Evolutionary conservation across 37 sponge, comb jelly and placozoan species (phyloP), one percentile per base, ranked within the genome.

Genomic region (Eunapius fragilis): DNA sequence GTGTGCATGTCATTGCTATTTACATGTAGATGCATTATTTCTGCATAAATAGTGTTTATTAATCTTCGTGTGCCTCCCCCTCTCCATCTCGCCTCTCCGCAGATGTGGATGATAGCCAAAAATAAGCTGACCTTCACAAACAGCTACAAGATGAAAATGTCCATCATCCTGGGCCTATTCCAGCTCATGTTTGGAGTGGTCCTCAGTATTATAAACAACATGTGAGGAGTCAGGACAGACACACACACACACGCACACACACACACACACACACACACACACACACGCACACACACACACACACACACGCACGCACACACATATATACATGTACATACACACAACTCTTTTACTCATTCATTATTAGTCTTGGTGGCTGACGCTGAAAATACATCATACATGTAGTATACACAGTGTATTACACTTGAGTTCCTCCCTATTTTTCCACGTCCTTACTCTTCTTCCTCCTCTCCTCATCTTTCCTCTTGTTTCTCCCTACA

Each of bases 111-210:
- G 38, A 48, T 97, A 22, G 87, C 99, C 0, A 85, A 87, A 11
- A 99, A 99, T 89, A 95, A 94, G 88, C 92, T 99, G 47, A 49
- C 92, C 23, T 95, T 88, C 77, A 85, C 86, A 74, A 99, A 99
- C 88, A 90, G 96, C 45, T 97, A 92, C 91, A 99, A 99, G 86
- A 99, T 99, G 99, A 99, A 99, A 87, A 87, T 99, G 94, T 95
- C 99, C 26, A 69, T 99, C 36, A 86, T 95, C 68, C 81, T 99
- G 2, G 99, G 99, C 5, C 80, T 99, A 0, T 3, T 19, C 0
- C 99, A 99, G 77, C 97, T 99, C 97, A 58, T 89, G 49, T 99
- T 99, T 88, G 99, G 99, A n/a, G 87, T 99, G 31, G 72, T 95
- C n/a, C 93, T 99, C 75, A 83, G 93, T 75, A 58, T 97, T 28